These are phyloP conservation scores for Antennarius striatus DNA, from an alignment of 2,113 vertebrate species.

Conservation along the genomic window DNA sequence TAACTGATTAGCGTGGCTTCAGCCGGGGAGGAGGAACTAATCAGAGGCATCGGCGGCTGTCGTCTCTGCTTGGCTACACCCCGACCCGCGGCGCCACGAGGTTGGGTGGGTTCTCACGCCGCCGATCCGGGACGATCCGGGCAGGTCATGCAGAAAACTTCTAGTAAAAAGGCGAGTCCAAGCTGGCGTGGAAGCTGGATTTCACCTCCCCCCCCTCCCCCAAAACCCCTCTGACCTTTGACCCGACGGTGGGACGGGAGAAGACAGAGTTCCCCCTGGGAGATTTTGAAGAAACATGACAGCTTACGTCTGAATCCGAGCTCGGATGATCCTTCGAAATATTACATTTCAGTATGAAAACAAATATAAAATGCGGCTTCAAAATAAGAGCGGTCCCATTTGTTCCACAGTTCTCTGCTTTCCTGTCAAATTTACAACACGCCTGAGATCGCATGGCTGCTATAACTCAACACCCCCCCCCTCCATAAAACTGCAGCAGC, in stretches of 20 bases:
- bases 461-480: slow-evolving; percentile 49
- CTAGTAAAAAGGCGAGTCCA: slow-evolving; percentile 9
- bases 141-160: slow-evolving; percentile 15
- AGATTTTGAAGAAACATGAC: too few relatives aligned
- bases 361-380: neutral
- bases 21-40: slow-evolving; percentile 54
- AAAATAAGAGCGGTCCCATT: slow-evolving; percentile 60
- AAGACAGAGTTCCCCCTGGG: too few relatives aligned
- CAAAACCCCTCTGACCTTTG: too few relatives aligned
- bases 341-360: too few relatives aligned
- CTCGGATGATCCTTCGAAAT: too few relatives aligned
- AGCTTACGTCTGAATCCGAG: too few relatives aligned
- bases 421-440: slow-evolving; percentile 60
- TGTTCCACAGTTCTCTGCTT: slow-evolving; percentile 54
- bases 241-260: too few relatives aligned
- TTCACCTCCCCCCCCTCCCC: too few relatives aligned
- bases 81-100: slow-evolving; percentile 42
- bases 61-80: slow-evolving; percentile 61
- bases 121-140: slow-evolving; percentile 28
- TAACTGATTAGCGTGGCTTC: slow-evolving; percentile 52
- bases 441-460: slow-evolving; percentile 52
- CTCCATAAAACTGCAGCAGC: slow-evolving; percentile 64
- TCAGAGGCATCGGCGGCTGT: slow-evolving; percentile 58
- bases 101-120: slow-evolving; percentile 34
- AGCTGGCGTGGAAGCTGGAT: slow-evolving; percentile 10